These are phyloP conservation scores for Thunnus thynnus DNA, from an alignment of 2,113 vertebrate species.

Conservation along the genomic window DNA sequence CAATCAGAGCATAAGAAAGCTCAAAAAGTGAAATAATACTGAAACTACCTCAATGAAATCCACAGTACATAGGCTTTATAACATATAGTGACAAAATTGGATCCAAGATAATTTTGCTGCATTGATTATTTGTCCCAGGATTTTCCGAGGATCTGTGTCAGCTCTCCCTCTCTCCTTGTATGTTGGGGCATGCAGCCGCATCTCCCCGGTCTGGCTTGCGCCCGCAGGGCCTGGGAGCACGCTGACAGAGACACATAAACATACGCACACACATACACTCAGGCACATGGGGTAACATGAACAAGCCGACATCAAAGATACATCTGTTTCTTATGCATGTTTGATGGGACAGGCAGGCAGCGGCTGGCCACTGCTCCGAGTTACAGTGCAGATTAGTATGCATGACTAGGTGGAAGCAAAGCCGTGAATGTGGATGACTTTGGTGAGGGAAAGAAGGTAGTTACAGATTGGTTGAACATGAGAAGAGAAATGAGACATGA, in stretches of 20 bases:
- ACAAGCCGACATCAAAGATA: constrained; percentile 76
- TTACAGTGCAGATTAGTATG: constrained; percentile 57
- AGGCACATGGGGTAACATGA: constrained; percentile 51
- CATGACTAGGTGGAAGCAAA: constrained; percentile 51
- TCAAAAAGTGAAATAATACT: neutral
- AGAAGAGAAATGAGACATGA: constrained; percentile 12
- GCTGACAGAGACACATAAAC: constrained; percentile 41
- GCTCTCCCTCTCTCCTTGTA: constrained; percentile 40
- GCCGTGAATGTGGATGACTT: constrained; percentile 13
- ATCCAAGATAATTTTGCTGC: constrained; percentile 20
- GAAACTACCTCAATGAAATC: neutral
- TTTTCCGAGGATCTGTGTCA: constrained; percentile 27
- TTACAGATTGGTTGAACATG: neutral
- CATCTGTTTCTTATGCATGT: constrained; percentile 80
- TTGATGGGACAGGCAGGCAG: constrained; percentile 73
- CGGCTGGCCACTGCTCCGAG: constrained; percentile 57
- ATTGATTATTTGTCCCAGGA: constrained; percentile 33
- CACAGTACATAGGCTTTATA: neutral
- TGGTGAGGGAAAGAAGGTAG: neutral
- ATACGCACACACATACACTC: constrained; percentile 28
- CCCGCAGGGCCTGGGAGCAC: constrained; percentile 62
- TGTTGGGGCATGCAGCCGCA: constrained; percentile 69
- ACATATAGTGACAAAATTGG: neutral
- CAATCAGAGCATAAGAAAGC: neutral
- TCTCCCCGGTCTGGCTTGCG: constrained; percentile 44